Percentiles rank a stretch among this genome's conserved stretches.
Conservation (phyloP, 2,113 vertebrate species). For the Ailurus styani region DNA sequence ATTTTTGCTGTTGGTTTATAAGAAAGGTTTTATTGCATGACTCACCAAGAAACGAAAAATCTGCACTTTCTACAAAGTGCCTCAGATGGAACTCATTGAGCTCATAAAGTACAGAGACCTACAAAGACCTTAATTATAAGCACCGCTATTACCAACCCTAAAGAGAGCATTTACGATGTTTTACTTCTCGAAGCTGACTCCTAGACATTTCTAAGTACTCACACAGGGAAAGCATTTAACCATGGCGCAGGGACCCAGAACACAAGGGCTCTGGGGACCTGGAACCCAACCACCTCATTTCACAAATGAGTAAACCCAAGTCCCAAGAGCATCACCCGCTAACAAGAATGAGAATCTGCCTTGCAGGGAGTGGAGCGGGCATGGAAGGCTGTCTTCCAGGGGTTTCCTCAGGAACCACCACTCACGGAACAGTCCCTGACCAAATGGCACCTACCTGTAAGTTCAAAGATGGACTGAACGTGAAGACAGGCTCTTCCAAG, state of each 20-base stretch:
- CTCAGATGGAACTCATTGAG: not conserved
- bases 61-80: not conserved
- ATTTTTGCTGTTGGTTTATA: not conserved
- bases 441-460: rapidly evolving
- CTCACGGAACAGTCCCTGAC: not conserved
- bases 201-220: too few species aligned
- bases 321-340: not conserved
- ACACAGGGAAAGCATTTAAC: not conserved
- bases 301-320: not conserved
- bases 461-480: not conserved
- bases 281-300: not conserved
- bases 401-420: not conserved
- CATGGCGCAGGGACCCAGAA: not conserved
- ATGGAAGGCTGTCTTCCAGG: rapidly evolving
- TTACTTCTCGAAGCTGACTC: not conserved
- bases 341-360: not conserved
- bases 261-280: not conserved
- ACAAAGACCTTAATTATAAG: not conserved
- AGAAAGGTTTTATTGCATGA: not conserved
- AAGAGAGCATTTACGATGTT: rapidly evolving
- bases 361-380: rapidly evolving
- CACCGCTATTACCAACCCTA: not conserved
- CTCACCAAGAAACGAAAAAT: not conserved
- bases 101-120: not conserved
- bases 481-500: not conserved